Conservation (phyloP, 2,888 invertebrate species). For the Elmis aenea region DNA sequence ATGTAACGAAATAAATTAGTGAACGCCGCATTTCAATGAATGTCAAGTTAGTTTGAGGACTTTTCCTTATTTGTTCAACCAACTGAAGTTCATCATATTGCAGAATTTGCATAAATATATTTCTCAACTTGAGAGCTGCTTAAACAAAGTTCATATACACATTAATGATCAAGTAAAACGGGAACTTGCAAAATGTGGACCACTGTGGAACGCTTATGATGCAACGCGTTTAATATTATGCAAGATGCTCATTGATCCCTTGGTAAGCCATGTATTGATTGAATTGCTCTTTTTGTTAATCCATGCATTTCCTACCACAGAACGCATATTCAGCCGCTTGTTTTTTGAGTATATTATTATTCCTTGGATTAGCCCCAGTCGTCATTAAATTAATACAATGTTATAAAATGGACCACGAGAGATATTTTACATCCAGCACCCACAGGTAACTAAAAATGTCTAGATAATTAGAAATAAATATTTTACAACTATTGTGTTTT, state of each 20-base stretch:
- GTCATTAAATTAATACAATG: constrained; percentile 39
- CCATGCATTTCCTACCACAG: constrained; percentile 25
- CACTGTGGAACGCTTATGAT: constrained; percentile 65
- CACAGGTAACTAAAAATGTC: constrained; percentile 33
- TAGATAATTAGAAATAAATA: too few species aligned
- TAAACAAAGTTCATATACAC: constrained; percentile 56
- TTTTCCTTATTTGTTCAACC: too few species aligned
- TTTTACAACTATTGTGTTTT: too few species aligned
- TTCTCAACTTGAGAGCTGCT: constrained; percentile 37
- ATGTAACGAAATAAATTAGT: too few species aligned
- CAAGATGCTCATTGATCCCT: constrained; percentile 58
- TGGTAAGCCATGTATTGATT: constrained; percentile 49
- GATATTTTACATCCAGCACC: constrained; percentile 30
- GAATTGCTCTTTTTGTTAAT: too few species aligned
- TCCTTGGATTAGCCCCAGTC: constrained; percentile 41
- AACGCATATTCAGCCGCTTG: constrained; percentile 38
- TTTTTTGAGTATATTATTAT: constrained; percentile 41
- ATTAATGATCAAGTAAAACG: constrained; percentile 58
- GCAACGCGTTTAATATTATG: constrained; percentile 60
- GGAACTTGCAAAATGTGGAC: constrained; percentile 65
- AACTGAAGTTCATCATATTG: too few species aligned
- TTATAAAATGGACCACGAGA: constrained; percentile 34
- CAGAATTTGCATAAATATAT: constrained; percentile 6
- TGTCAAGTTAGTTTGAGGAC: too few species aligned
- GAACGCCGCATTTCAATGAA: too few species aligned